Evolutionary conservation across 53 echinoderm and acorn worm species (phyloP), one percentile per base, ranked within the genome.

Genomic region (Holothuria leucospilota): DNA sequence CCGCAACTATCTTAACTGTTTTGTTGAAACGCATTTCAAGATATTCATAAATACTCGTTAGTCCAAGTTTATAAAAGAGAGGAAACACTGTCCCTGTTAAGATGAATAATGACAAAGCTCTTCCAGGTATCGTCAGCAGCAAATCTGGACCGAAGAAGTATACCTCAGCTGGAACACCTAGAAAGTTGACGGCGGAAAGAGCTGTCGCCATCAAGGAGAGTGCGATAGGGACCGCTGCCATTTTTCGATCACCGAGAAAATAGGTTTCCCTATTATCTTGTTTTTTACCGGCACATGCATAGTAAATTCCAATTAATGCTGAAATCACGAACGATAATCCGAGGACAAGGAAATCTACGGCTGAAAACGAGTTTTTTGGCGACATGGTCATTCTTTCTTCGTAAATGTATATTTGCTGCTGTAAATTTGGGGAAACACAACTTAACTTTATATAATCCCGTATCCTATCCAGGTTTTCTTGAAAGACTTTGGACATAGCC

Each of bases 31-130:
- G 34, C 3, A 34, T 1, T 34, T 34, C 34, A 34, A 34, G 34
- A 34, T 77, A 77, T 27, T 77, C 77, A 51, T 51, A 77, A 21
- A 77, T 77, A 77, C 77, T 77, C 77, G 77, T 77, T 27, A 77
- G 51, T 42, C 26, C 46, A 28, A 53, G 51, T 25, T 53, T 49
- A 13, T 77, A 77, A 25, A 51, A 77, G 51, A 77, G 46, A 27
- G 77, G 77, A 10, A 77, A 8, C 39, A 24, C 77, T 14, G 77
- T 53, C 11, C 51, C 27, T 13, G 77, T 24, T n/a, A n/a, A 39
- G 51, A 77, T 6, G 40, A 40, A 77, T 51, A 51, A 51, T 20
- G 77, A 49, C 12, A 77, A 53, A 18, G 52, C 27, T 26, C 77
- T 77, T 24, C 77, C 77, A 20, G 77, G 77, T 51, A 77, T 49